Base-by-base conservation (phyloP, 2,113 vertebrate species). In the Saguinus midas region DNA sequence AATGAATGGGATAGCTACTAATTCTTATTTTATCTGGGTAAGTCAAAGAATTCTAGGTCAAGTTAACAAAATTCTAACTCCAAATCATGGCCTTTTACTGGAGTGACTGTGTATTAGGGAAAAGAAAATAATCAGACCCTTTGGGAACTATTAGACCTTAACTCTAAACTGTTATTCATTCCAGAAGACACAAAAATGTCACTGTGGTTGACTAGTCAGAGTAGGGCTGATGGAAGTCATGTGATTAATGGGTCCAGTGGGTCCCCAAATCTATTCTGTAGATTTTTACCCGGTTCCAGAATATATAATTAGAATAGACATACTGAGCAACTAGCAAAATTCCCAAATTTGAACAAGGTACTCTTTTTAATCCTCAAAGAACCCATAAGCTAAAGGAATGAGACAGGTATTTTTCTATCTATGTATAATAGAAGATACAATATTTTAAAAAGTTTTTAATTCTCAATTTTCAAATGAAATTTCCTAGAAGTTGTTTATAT, bases 381-480 rank as follows among this genome's bases (percentile, higher is more conserved):
- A 92, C 4, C 12, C 40, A 90, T 35, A 45, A 72, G 61, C 2
- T 35, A 48, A 64, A 89, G 8, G 23, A 83, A 61, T 8, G 48
- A 87, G 10, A 45, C 1, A 48, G 37, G 7, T 4, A 48, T 86
- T 82, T 84, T 93, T 23, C 5, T 11, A 78, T 70, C 17, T 82
- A 0, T 58, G 2, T 27, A 18, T 1, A 72, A 8, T 48, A 14
- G 7, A 18, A 6, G 43, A 7, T n/a, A 85, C 9, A 52, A 1
- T n/a, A 86, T 85, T 91, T 70, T 27, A n/a, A 76, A 83, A 18
- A 87, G 45, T 70, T 83, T 88, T 45, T 37, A 72, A 70, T 48
- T 80, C 9, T 84, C 37, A 81, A 61, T 45, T 61, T 82, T 87
- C 3, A 64, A 82, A 32, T 37, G 48, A 70, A 84, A 75, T 76